Evolutionary conservation across 2,113 vertebrate genomes (phyloP), one percentile per base, ranked within the genome.

Genomic region (Caloenas nicobarica): DNA sequence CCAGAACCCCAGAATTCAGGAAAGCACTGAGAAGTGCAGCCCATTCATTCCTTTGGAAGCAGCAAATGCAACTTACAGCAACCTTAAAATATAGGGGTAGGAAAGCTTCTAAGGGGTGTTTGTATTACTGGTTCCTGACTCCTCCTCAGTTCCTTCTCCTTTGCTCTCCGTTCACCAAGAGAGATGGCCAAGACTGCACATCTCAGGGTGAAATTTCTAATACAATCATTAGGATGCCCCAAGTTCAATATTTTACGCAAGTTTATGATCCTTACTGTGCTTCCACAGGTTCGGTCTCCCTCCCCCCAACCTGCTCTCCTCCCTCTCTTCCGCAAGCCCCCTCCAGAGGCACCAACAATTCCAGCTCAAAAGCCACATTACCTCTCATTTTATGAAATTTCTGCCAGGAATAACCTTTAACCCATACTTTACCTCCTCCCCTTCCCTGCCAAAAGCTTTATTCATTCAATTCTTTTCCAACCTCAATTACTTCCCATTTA

Each of bases 401-500:
- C 88, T 95, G 89, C 90, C 86, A 96, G 89, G 64, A 94, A 95
- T 95, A 96, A 87, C 91, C 91, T 96, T 95, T 95, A 93, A 97
- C 96, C 95, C 84, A 8, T 91, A 91, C 92, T 95, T 92, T 95
- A 91, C 89, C 87, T 96, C 86, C 92, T 94, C 78, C 86, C 70
- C 86, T 96, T 96, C 73, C 73, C 91, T 91, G 91, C 93, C 82
- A 95, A 94, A 95, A 96, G 95, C 93, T 96, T 97, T 97, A 95
- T 95, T 93, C 94, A 95, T 92, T 93, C 91, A 96, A 91, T 92
- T 91, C 89, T 96, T 95, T 97, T 95, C 88, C 90, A 92, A 74
- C 84, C 89, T 95, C 96, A 97, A 96, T 97, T 97, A 97, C 91
- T 97, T 95, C 86, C 91, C 95, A 96, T 97, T 97, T 97, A 96